Percentiles rank a stretch among this genome's conserved stretches.
Evolutionary conservation across 64 coral and sea anemone species (phyloP).

Genomic region (Actinia tenebrosa): DNA sequence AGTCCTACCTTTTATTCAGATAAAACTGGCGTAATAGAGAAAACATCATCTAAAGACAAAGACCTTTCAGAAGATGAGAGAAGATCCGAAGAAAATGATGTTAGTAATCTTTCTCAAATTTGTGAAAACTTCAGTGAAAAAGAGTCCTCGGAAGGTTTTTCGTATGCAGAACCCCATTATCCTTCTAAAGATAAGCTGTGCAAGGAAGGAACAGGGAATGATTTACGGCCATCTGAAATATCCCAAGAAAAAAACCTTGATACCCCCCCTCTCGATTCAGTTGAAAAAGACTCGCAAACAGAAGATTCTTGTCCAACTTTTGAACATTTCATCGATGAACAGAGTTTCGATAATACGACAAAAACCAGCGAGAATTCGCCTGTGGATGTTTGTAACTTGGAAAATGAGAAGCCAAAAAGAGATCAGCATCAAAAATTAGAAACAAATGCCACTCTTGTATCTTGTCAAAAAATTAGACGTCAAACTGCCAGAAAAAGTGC

Average conservation of each 20-base stretch:
- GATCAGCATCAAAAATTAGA: background rate
- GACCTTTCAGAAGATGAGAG: background rate
- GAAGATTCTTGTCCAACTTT: background rate
- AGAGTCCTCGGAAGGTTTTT: background rate
- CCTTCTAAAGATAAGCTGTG: background rate
- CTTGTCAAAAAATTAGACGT: background rate
- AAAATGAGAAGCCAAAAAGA: background rate
- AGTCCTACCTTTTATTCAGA: background rate
- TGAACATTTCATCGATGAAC: background rate
- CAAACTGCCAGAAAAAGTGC: background rate
- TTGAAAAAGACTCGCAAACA: background rate
- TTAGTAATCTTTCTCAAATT: background rate
- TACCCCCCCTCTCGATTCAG: background rate
- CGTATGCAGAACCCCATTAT: too few relatives aligned
- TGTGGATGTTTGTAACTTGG: background rate
- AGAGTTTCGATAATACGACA: background rate
- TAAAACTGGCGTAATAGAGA: background rate
- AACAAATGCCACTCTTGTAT: background rate
- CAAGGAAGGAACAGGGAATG: background rate
- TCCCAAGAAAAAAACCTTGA: background rate
- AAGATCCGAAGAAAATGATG: background rate
- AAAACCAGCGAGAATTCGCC: background rate
- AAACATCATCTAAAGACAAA: background rate
- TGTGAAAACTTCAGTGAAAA: background rate
- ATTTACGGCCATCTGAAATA: background rate